Base-by-base conservation (phyloP, 2,113 vertebrate species). In the Raja brachyura region DNA sequence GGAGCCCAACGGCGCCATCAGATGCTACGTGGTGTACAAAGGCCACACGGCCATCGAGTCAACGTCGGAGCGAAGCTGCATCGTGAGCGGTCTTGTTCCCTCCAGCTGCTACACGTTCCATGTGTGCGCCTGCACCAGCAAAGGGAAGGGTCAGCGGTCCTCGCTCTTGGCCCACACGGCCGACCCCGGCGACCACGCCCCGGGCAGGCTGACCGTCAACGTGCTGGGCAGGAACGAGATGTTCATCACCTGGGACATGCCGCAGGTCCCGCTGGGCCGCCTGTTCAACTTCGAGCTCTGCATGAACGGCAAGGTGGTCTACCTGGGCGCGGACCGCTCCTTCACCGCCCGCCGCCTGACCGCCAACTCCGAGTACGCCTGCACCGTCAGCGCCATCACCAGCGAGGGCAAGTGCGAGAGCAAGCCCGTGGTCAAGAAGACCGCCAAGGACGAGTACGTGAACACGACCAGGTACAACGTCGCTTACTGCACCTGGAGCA, bases 281-380 rank as follows among this genome's bases (percentile, higher is more conserved):
- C 94, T 95, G 54, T 95, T 95, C 93, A 95, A 94, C 93, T 95
- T 95, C 8, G 94, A 96, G 76, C 95, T 95, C 73, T 93, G 94
- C 94, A 83, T 96, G 90, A 96, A 95, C 18, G 95, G 94, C 2
- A 61, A 81, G 39, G 93, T 95, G 63, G 94, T 94, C 6, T 95
- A 96, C 93, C 79, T 95, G 85, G 95, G 95, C 25, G 94, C 94
- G 0, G 94, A 94, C 48, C 93, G 94, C 5, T 85, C 81, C 20
- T 93, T 95, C 93, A 93, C 93, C 0, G 95, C 94, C 77, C 93
- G 94, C 1, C 93, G 93, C 39, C 94, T 95, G 4, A 74, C 85
- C 0, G 75, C 94, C 25, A 94, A 94, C 94, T 95, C 94, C 0
- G 92, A 93, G 16, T 95, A 95, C 93, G 94, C 94, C 93, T 96